Evolutionary conservation across 2,888 invertebrate species (phyloP), one percentile per base, ranked within the genome.

Genomic region (Gandaritis pyraliata): DNA sequence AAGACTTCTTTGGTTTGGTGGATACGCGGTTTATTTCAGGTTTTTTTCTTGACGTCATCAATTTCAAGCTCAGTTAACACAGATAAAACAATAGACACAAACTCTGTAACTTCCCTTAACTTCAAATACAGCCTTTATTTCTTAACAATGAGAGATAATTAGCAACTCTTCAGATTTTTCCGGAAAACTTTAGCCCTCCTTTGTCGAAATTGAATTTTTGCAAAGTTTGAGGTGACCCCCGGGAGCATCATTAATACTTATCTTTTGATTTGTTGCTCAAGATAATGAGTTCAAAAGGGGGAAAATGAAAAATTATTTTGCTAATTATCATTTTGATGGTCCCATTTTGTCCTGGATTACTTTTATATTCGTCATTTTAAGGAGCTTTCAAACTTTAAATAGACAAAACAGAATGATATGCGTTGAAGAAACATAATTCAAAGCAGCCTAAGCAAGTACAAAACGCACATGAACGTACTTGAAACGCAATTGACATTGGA

Each of bases 101-200:
- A 16, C 16, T 33, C 5, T 53, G 30, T 48, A 41, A 45, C 29
- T 45, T 53, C 38, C 12, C 36, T 39, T 55, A 82, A 87, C 83
- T 88, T 85, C 77, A 81, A 83, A 87, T 84, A 87, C 87, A 85
- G 77, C 83, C 84, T 87, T 87, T 85, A 85, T 86, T 83, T 83
- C 71, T 75, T 67, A 76, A 88, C 88, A 88, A 89, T 87, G 78
- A 83, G 38, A 50, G 18, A 82, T 87, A 89, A 90, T 90, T 90
- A 89, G 85, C 77, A 68, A 74, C 76, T 72, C 43, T 78, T 48
- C 48, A 80, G 72, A 78, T 82, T 83, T 83, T 81, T 74, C 58
- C 52, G 76, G 68, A 70, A 81, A 86, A 85, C 79, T 83, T 82
- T 76, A 73, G 72, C 72, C 63, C 69, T 85, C 85, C 79, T 85